Conservation (phyloP, 2,888 invertebrate genomes). For the Nebria brevicollis region DNA sequence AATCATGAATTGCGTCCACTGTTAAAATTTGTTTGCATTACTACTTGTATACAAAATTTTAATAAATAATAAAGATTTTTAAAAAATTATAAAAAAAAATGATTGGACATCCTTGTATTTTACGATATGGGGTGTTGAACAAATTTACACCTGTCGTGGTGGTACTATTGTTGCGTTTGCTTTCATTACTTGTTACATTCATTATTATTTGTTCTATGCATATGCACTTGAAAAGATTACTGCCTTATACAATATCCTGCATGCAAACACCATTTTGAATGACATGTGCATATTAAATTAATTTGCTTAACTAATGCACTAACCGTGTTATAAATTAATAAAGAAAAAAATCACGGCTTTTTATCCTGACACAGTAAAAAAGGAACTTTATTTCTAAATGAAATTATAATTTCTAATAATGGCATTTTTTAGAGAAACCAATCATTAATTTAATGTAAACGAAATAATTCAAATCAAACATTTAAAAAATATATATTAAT, state of each 20-base stretch:
- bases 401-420: too few relatives aligned
- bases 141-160: not conserved
- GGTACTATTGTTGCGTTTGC: too few relatives aligned
- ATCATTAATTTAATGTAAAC: too few relatives aligned
- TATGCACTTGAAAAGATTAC: not conserved
- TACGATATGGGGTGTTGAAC: not conserved
- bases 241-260: not conserved
- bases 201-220: not conserved
- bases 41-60: too few relatives aligned
- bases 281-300: conserved; percentile 1
- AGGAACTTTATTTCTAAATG: too few relatives aligned
- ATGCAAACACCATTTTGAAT: not conserved
- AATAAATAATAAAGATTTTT: not conserved
- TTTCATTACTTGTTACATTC: not conserved
- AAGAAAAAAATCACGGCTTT: not conserved
- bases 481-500: too few relatives aligned
- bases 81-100: not conserved
- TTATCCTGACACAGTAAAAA: not conserved
- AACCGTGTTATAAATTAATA: not conserved
- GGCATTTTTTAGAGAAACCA: too few relatives aligned
- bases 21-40: too few relatives aligned
- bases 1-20: too few relatives aligned
- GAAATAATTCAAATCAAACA: too few relatives aligned
- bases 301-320: not conserved
- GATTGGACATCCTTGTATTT: not conserved